Conservation (phyloP, 2,888 invertebrate species). For the Scrobipalpa costella region DNA sequence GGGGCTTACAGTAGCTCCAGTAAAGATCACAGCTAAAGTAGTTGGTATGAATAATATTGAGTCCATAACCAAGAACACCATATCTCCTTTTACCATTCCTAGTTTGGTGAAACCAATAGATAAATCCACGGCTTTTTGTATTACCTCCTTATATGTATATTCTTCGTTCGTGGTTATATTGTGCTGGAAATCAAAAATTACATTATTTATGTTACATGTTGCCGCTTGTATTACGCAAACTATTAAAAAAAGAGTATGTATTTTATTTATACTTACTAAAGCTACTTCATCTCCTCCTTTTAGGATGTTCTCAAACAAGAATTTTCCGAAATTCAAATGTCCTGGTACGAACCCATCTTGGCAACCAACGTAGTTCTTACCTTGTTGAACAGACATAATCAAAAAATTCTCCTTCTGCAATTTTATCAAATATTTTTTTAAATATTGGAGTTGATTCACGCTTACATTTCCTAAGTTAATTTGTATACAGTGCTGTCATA, state of each 20-base stretch:
- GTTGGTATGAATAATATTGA: neutral
- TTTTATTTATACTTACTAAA: neutral
- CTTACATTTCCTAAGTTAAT: too few relatives aligned
- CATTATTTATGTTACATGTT: too few relatives aligned
- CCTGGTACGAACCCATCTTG: neutral
- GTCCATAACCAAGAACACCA: neutral
- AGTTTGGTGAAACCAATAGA: neutral
- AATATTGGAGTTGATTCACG: too few relatives aligned
- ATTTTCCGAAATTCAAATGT: neutral
- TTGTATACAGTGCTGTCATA: too few relatives aligned
- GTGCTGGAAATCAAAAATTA: neutral
- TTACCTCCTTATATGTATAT: neutral
- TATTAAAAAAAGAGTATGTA: too few relatives aligned
- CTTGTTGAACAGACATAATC: neutral
- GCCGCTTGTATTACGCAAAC: neutral
- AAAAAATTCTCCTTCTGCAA: neutral
- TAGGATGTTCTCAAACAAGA: neutral
- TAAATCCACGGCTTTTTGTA: neutral
- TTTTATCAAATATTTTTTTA: too few relatives aligned
- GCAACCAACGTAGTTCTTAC: neutral
- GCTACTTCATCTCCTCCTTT: neutral
- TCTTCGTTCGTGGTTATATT: neutral
- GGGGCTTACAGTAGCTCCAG: neutral
- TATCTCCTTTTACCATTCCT: neutral
- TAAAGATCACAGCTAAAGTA: neutral